A percentile compares a stretch with the other conserved stretches of the same genome.
These are phyloP conservation scores for Hemibagrus guttatus DNA, from an alignment of 2,797 vertebrate genomes.

Conservation along the genomic window DNA sequence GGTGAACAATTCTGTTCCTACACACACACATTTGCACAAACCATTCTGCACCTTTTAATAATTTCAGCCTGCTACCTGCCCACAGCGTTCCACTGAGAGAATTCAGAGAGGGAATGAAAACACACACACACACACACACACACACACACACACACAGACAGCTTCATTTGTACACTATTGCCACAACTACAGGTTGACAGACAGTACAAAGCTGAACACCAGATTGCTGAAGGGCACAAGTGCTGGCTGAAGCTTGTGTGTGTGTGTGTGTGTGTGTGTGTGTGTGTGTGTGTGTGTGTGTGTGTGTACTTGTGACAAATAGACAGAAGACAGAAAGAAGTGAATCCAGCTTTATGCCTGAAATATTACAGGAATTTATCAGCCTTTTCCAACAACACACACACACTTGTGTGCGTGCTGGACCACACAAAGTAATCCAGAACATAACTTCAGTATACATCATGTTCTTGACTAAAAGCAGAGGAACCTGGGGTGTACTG, in stretches of 20 bases:
- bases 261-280: no score
- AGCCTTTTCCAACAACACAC: no score
- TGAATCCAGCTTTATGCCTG: no score
- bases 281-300: no score
- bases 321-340: no score
- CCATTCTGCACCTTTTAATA: not conserved
- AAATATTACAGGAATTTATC: no score
- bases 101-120: not conserved
- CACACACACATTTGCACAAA: not conserved
- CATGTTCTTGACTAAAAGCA: no score
- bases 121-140: conserved; percentile 9
- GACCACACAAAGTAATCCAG: no score
- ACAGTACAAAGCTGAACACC: not conserved
- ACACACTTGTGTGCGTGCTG: no score
- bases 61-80: conserved; percentile 6
- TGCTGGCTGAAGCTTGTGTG: not conserved
- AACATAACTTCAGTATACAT: no score
- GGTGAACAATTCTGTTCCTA: not conserved
- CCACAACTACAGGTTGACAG: not conserved
- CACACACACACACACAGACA: conserved; percentile 4
- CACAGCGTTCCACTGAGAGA: not conserved
- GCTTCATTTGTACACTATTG: not conserved
- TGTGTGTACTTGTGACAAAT: no score
- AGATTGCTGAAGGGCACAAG: not conserved
- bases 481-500: no score